Percentiles rank a stretch among this genome's conserved stretches.
Evolutionary conservation across 2,888 invertebrate species (phyloP).

Genomic region (Adelphocoris suturalis): DNA sequence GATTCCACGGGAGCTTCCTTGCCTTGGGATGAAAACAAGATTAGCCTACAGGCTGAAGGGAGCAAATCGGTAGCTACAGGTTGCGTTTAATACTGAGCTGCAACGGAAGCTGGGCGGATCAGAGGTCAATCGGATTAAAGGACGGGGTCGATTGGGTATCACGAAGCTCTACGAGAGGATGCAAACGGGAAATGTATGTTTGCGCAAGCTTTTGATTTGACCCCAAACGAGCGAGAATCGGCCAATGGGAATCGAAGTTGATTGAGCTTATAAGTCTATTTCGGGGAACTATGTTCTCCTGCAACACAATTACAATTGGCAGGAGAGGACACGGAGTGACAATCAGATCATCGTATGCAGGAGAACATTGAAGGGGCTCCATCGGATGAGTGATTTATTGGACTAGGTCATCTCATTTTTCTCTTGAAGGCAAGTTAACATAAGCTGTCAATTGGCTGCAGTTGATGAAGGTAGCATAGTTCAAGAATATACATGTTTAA

Average conservation of each 20-base stretch:
- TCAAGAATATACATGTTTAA: no score
- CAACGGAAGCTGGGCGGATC: background rate
- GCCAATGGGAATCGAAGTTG: background rate
- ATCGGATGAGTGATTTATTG: no score
- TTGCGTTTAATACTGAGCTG: background rate
- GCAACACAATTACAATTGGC: background rate
- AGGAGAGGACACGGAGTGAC: background rate
- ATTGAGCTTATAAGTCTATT: background rate
- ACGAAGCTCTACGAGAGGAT: background rate
- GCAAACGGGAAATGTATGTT: background rate
- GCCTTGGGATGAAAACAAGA: background rate
- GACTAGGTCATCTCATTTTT: no score
- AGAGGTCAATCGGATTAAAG: slow-evolving; percentile 28
- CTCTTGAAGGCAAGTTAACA: no score
- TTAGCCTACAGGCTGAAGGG: background rate
- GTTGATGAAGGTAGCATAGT: no score
- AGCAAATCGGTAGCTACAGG: slow-evolving; percentile 3
- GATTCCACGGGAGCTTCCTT: slow-evolving; percentile 8
- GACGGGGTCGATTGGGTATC: background rate
- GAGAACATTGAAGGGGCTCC: no score
- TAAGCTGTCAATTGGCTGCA: no score
- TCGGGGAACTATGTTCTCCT: background rate
- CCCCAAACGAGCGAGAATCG: background rate
- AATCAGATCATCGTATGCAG: no score
- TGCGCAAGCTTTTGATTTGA: slow-evolving; percentile 19